Conservation (phyloP, 1,140 invertebrate genomes). For the Drosophila subpulchrella region DNA sequence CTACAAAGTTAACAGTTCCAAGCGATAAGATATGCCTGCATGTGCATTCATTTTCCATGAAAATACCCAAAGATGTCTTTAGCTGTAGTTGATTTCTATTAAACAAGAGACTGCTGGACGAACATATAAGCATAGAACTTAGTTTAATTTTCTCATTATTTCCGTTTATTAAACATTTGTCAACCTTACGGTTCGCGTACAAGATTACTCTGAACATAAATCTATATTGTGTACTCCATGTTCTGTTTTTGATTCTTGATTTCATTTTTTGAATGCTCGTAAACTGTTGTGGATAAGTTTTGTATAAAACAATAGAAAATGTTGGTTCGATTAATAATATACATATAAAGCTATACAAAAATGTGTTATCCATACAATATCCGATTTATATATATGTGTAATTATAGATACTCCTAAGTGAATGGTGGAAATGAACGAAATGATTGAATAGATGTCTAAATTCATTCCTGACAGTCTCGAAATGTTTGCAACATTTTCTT, state of each 20-base stretch:
- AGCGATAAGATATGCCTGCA: conserved; percentile 5
- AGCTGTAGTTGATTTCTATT: conserved; percentile 6
- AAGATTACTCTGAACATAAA: conserved; percentile 31
- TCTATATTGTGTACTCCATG: conserved; percentile 17
- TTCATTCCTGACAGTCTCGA: conserved; percentile 49
- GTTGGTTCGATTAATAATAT: conserved; percentile 60
- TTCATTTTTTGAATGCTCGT: conserved; percentile 38
- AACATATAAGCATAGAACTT: conserved; percentile 5
- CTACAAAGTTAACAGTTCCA: conserved; percentile 85
- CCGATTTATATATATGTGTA: conserved; percentile 41
- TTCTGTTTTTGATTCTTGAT: conserved; percentile 49
- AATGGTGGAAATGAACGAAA: conserved; percentile 40
- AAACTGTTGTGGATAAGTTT: conserved; percentile 27
- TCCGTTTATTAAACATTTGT: conserved; percentile 46
- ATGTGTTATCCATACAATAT: conserved; percentile 50
- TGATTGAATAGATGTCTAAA: conserved; percentile 31
- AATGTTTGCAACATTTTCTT: conserved; percentile 40
- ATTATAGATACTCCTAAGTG: conserved; percentile 45
- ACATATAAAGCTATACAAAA: conserved; percentile 78
- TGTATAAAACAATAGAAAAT: conserved; percentile 56
- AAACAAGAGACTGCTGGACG: neutral
- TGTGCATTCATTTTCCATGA: conserved; percentile 21
- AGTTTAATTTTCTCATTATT: conserved; percentile 21
- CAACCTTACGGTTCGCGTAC: conserved; percentile 16
- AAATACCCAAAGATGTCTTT: conserved; percentile 10